Evolutionary conservation across 2,113 vertebrate species (phyloP), one percentile per base, ranked within the genome.

Genomic region (Chamaea fasciata): DNA sequence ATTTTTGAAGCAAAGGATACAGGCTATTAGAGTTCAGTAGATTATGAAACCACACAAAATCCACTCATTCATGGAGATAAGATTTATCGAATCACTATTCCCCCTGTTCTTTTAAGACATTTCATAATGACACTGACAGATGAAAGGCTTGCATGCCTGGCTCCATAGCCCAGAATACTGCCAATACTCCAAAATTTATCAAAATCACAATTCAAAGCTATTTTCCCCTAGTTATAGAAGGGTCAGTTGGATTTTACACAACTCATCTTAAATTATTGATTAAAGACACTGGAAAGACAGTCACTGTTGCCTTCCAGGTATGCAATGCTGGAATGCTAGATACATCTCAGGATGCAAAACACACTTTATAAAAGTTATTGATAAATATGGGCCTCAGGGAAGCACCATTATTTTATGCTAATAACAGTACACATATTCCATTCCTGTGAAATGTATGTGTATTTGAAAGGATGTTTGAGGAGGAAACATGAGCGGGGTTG

Each of bases 161-260:
- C 50, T 94, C 62, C 69, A 89, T 80, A 87, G 67, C 91, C 75
- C 81, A 15, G 80, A 95, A 79, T 55, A 77, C 80, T 92, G 74
- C 83, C 96, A 96, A 79, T 82, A 89, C 44, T 85, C 84, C 56
- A 85, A 83, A 70, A 85, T 92, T 90, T 56, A 95, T 97, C 91
- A 96, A 96, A 97, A 79, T 90, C 93, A 96, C 85, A 97, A 90
- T 78, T 92, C 68, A 90, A 92, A 91, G 71, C 83, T 93, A 79
- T 90, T 85, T 76, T 78, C 62, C 92, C 71, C 82, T 49, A 91
- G 83, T 95, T 96, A 94, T 41, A 94, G 64, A 86, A 81, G 73
- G 83, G 92, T 83, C 79, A 91, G 78, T 46, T 88, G 78, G 89
- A 83, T 95, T 96, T 96, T 70, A 86, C 79, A 90, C 92, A 96